phyloP scores from a whole-genome alignment of 2,888 invertebrate genomes.

The Rhogogaster chlorosoma region DNA sequence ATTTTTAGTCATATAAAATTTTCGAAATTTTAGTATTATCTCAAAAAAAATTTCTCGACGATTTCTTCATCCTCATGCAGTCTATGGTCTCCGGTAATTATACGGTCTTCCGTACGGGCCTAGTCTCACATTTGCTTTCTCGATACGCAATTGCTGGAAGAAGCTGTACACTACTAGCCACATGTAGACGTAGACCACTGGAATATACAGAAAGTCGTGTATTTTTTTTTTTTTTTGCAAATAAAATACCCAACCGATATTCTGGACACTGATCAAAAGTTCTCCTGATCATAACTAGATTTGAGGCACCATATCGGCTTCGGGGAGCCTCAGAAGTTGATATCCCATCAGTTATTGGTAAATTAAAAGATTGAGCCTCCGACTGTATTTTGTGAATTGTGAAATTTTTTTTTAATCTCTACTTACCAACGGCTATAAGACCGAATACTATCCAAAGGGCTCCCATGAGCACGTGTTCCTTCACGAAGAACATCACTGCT shows the following conservation, averaged over 20 bases:
- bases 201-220: conserved; percentile 69
- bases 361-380: no score
- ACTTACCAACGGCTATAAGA: conserved; percentile 82
- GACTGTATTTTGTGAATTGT: background rate
- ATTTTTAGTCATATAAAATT: background rate
- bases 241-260: no score
- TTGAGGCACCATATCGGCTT: no score
- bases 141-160: conserved; percentile 84
- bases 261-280: no score
- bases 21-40: background rate
- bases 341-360: no score
- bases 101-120: conserved; percentile 75
- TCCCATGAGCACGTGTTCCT: conserved; percentile 81
- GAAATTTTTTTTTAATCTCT: conserved; percentile 28
- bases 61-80: background rate
- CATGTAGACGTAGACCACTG: conserved; percentile 89
- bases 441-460: conserved; percentile 83
- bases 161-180: conserved; percentile 93
- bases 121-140: conserved; percentile 70
- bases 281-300: no score
- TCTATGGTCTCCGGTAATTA: conserved; percentile 71
- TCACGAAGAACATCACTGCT: conserved; percentile 86
- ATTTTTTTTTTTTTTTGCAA: background rate
- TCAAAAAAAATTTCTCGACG: background rate
- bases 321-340: no score